Base-by-base conservation (phyloP, 2,888 invertebrate species). In the Leptinotarsa haldemani region DNA sequence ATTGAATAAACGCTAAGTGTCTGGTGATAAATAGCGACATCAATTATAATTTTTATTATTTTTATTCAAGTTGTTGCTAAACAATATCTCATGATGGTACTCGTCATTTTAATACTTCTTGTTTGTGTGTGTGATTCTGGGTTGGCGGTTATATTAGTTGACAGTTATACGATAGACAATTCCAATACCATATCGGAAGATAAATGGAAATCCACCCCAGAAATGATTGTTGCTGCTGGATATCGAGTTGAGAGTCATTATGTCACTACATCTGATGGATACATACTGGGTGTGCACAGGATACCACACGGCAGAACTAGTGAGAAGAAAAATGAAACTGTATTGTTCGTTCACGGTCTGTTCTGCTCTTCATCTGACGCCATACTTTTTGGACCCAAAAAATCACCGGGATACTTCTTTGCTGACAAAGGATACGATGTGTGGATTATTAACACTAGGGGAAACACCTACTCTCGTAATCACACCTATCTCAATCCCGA, bases 401-500 rank as follows among this genome's bases (percentile, higher is more conserved):
- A 4, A 13, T 65, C 63, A 13, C 83, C 91, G 7, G 89, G 83
- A 0, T 88, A 85, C 70, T 73, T 86, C 46, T 79, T 90, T 46
- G 87, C 88, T 4, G 88, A 89, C 71, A 82, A 83, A 25, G 89
- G 89, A 20, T 89, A 87, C 76, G 90, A 90, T 69, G 89, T 90
- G 0, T 93, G 91, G 91, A 77, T 93, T 77, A 91, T 90, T 0
- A 93, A 92, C 81, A 85, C 87, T 50, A 86, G 92, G 58, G 92
- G 92, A 4, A 91, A 89, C 81, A 87, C 86, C 1, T 92, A 90
- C 82, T 88, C 88, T 20, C 85, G 86, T 58, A 85, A 83, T n/a
- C 92, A 92, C 80, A 81, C 82, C 2, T 84, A 84, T 1, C 74
- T 84, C 86, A 77, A 85, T 77, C 84, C 84, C 3, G 77, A 81